These are phyloP conservation scores for Drosophila kuntzei DNA, from an alignment of 2,888 invertebrate genomes.

Conservation along the genomic window DNA sequence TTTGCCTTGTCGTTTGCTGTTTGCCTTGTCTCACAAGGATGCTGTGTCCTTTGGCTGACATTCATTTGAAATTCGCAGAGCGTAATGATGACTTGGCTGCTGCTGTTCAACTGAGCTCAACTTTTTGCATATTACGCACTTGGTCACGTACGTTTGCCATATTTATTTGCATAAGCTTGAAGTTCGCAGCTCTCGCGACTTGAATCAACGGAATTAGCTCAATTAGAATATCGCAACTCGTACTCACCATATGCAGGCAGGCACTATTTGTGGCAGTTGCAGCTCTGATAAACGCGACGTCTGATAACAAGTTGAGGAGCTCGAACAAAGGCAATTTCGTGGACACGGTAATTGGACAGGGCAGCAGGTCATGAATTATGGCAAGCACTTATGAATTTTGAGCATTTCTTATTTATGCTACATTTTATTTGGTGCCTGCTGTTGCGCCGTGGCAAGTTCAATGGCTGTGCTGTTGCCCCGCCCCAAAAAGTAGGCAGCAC, in stretches of 20 bases:
- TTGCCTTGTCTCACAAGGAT: conserved; percentile 60
- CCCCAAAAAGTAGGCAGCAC: conserved; percentile 58
- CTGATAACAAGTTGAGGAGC: conserved; percentile 48
- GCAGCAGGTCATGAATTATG: conserved; percentile 60
- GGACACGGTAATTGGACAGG: conserved; percentile 69
- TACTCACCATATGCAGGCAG: conserved; percentile 31
- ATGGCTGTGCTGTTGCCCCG: conserved; percentile 56
- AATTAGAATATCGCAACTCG: conserved; percentile 55
- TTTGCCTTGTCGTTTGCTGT: conserved; percentile 26
- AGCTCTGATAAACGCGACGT: conserved; percentile 34
- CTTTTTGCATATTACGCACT: conserved; percentile 80
- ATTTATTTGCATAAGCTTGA: conserved; percentile 77
- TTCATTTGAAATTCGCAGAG: conserved; percentile 75
- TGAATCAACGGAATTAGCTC: conserved; percentile 65
- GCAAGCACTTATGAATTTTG: conserved; percentile 73
- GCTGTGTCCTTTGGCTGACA: conserved; percentile 75
- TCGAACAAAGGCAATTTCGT: conserved; percentile 50
- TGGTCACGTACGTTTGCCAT: conserved; percentile 72
- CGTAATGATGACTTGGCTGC: conserved; percentile 68
- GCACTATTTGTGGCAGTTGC: conserved; percentile 15
- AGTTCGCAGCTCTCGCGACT: conserved; percentile 43
- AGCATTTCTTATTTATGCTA: conserved; percentile 66
- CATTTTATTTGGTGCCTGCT: conserved; percentile 59
- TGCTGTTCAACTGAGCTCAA: conserved; percentile 46
- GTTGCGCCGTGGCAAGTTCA: conserved; percentile 73